Evolutionary conservation across 2,888 invertebrate species (phyloP).

Genomic region (Drosophila anomalipes): DNA sequence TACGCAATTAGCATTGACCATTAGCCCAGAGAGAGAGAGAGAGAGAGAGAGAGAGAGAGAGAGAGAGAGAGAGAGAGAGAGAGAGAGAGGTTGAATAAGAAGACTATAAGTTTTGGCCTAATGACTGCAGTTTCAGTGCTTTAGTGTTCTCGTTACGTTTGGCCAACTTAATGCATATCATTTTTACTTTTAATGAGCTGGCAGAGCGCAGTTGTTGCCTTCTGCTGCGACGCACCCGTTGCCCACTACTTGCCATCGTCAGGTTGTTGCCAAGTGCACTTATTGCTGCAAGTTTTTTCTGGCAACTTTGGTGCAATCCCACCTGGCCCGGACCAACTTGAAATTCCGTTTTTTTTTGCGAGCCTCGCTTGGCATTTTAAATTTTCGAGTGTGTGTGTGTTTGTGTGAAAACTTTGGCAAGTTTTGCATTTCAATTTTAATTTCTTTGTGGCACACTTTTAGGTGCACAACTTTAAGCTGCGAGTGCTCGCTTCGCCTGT

Average conservation of each 20-base stretch:
- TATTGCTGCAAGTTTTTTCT: constrained; percentile 73
- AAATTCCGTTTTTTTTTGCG: constrained; percentile 42
- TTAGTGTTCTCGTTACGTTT: constrained; percentile 63
- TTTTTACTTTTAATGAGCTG: constrained; percentile 77
- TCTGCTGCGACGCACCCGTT: not conserved
- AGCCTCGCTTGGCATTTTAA: constrained; percentile 72
- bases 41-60: not conserved
- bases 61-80: not conserved
- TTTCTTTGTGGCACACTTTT: constrained; percentile 63
- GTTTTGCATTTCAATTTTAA: constrained; percentile 77
- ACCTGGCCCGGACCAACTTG: constrained; percentile 68
- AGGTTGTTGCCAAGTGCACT: constrained; percentile 68
- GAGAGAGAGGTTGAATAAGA: not conserved
- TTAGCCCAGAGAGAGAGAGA: constrained; percentile 34
- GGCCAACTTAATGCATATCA: constrained; percentile 76
- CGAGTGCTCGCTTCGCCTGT: constrained; percentile 21
- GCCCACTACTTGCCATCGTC: not conserved
- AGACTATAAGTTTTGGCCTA: constrained; percentile 57
- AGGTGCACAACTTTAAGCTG: constrained; percentile 62
- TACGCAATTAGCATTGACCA: constrained; percentile 78
- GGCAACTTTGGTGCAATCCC: constrained; percentile 55
- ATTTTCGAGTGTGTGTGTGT: constrained; percentile 40
- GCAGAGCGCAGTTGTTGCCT: constrained; percentile 46
- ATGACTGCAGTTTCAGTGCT: constrained; percentile 64
- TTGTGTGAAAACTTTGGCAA: constrained; percentile 62